Percentiles rank a stretch among this genome's conserved stretches.
These are phyloP conservation scores for Rhadina sibilatrix DNA, from an alignment of 2,113 vertebrate species.

Conservation along the genomic window DNA sequence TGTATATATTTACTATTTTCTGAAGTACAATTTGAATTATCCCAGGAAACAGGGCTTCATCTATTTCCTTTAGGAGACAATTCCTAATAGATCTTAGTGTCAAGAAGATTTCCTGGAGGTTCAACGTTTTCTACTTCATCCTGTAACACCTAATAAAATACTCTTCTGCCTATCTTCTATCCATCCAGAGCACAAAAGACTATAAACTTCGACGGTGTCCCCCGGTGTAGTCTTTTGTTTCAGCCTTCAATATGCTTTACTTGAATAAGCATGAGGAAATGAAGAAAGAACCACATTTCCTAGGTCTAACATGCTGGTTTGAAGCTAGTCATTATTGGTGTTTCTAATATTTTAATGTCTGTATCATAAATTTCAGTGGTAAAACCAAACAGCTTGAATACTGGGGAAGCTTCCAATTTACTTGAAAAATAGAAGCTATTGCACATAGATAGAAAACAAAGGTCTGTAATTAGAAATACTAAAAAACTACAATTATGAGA, in stretches of 20 bases:
- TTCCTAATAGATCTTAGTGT: constrained; percentile 53
- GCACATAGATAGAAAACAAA: not conserved
- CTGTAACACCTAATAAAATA: constrained; percentile 26
- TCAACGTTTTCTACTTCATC: not conserved
- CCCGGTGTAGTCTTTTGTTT: not conserved
- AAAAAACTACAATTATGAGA: not conserved
- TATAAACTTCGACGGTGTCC: not conserved
- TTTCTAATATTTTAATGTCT: not conserved
- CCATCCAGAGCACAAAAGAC: not conserved
- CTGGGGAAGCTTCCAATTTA: not conserved
- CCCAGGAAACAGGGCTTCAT: constrained; percentile 44
- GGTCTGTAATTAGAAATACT: not conserved
- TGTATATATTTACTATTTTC: constrained; percentile 56
- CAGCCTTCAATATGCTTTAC: not conserved
- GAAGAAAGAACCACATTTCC: not conserved
- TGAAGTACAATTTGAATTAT: constrained; percentile 45
- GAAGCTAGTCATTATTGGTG: not conserved
- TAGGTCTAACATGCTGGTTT: not conserved
- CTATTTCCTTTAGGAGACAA: constrained; percentile 45
- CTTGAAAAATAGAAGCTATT: not conserved
- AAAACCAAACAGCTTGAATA: not conserved
- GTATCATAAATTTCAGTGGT: not conserved
- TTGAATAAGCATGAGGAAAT: not conserved
- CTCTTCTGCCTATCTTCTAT: not conserved
- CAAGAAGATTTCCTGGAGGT: constrained; percentile 48